Conservation (phyloP, 2,113 vertebrate species). For the Cyprinodon tularosa region DNA sequence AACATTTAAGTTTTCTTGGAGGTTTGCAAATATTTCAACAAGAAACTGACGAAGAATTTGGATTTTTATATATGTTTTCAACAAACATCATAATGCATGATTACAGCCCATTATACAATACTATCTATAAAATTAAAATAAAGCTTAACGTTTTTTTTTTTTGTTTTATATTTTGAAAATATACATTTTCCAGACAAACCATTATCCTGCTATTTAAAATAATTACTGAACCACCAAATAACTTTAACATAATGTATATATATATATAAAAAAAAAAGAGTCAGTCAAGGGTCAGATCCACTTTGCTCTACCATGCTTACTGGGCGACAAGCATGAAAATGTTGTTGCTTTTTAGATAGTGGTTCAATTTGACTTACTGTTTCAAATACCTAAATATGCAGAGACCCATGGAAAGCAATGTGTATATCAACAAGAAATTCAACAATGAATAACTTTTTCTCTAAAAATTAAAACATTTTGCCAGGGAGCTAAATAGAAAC, state of each 20-base stretch:
- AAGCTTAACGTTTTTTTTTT: background rate
- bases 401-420: constrained; percentile 30
- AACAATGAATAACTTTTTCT: constrained; percentile 5
- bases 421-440: constrained; percentile 32
- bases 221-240: background rate
- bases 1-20: no score
- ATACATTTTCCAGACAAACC: background rate
- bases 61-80: background rate
- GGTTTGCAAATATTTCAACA: no score
- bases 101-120: background rate
- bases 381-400: constrained; percentile 53
- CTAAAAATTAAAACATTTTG: background rate
- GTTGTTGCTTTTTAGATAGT: constrained; percentile 78
- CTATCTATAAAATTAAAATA: background rate
- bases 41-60: no score
- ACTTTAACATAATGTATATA: background rate
- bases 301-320: constrained; percentile 52
- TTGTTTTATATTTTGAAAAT: background rate
- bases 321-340: constrained; percentile 76
- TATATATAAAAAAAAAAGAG: background rate
- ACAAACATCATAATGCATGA: background rate
- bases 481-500: background rate
- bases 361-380: constrained; percentile 73
- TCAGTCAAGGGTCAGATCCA: background rate
- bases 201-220: background rate